Evolutionary conservation across 2,113 vertebrate species (phyloP).

Genomic region (Microtus oregoni): DNA sequence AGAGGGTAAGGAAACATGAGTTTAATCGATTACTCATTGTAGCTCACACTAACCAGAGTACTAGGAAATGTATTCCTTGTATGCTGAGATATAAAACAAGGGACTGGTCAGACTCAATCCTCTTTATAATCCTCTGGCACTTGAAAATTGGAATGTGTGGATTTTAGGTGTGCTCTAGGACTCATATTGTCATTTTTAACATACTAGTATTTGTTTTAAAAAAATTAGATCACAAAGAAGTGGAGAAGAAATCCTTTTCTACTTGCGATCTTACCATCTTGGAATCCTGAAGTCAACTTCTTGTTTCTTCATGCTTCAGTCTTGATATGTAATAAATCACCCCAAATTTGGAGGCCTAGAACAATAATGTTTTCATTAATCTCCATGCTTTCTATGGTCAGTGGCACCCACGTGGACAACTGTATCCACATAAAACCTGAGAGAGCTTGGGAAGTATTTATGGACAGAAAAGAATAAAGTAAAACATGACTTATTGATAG

Average conservation of each 20-base stretch:
- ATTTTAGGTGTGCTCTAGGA: background rate
- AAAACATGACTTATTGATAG: no score
- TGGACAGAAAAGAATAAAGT: no score
- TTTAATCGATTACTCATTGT: background rate
- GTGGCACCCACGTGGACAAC: no score
- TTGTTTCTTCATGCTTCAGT: background rate
- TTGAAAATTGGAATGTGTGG: background rate
- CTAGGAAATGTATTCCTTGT: background rate
- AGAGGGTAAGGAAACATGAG: background rate
- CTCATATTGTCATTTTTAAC: background rate
- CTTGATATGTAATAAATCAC: background rate
- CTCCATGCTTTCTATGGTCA: background rate
- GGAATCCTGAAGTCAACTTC: background rate
- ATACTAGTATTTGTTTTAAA: background rate
- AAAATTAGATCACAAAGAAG: background rate
- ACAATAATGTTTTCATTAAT: background rate
- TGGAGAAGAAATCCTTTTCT: no score
- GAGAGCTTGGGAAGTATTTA: no score
- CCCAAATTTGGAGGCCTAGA: background rate
- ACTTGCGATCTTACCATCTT: background rate
- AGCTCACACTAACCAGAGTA: background rate
- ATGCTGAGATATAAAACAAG: background rate
- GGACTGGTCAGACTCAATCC: rapidly evolving
- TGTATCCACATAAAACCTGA: no score
- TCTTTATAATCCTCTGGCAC: background rate